Percentiles rank a stretch among this genome's conserved stretches.
Evolutionary conservation across 2,797 vertebrate species (phyloP).

Genomic region (Otolemur crassicaudatus): DNA sequence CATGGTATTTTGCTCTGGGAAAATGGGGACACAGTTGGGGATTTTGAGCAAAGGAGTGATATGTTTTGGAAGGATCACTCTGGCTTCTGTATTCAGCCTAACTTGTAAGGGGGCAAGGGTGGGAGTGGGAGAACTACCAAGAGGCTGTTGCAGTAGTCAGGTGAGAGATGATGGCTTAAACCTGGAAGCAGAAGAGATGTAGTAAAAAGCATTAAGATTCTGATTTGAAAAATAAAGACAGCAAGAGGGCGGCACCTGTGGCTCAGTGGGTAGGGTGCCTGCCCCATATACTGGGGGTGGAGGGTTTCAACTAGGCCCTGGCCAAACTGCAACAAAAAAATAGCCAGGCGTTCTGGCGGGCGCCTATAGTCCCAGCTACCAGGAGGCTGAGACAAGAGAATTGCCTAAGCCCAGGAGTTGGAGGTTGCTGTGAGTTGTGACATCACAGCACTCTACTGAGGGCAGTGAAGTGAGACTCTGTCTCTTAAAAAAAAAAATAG

Average conservation of each 20-base stretch:
- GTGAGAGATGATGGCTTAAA: background rate
- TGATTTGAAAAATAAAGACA: background rate
- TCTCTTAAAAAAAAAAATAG: background rate
- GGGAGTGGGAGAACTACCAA: background rate
- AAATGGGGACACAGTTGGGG: background rate
- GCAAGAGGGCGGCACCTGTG: background rate
- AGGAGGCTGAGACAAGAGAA: too few relatives aligned
- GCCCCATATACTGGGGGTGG: too few relatives aligned
- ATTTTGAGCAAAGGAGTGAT: background rate
- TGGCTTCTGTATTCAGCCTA: background rate
- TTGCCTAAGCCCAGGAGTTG: too few relatives aligned
- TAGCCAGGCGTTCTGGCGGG: too few relatives aligned
- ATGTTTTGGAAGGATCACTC: background rate
- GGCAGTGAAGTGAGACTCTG: too few relatives aligned
- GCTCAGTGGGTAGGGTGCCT: too few relatives aligned
- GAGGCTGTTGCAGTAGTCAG: background rate
- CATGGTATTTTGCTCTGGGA: background rate
- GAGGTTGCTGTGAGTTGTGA: too few relatives aligned
- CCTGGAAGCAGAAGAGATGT: background rate
- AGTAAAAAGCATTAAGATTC: background rate
- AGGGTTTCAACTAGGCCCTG: too few relatives aligned
- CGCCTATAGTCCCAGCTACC: too few relatives aligned
- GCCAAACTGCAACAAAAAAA: too few relatives aligned
- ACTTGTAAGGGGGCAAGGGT: background rate
- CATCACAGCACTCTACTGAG: too few relatives aligned